These are phyloP conservation scores for Lissonota sp. DNA, from an alignment of 2,888 invertebrate genomes.

Conservation along the genomic window DNA sequence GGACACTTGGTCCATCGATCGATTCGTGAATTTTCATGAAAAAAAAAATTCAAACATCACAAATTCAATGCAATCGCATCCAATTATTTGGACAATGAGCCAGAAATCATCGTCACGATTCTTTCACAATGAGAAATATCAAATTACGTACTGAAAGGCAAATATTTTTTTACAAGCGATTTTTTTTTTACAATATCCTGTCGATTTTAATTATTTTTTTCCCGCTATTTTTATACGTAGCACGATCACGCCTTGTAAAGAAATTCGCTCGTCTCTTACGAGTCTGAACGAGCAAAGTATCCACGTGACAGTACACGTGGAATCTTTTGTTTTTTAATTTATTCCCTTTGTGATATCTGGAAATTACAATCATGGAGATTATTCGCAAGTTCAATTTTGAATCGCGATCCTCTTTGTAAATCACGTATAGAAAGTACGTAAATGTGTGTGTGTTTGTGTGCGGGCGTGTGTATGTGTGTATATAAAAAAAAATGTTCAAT, in stretches of 20 bases:
- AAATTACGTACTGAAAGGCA: slow-evolving; percentile 10
- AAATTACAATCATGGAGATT: slow-evolving; percentile 53
- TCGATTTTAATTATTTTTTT: no score
- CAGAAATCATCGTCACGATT: slow-evolving; percentile 21
- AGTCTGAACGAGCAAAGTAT: neutral
- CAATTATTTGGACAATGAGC: slow-evolving; percentile 36
- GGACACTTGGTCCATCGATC: no score
- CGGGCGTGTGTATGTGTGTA: slow-evolving; percentile 28
- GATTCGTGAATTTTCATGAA: no score
- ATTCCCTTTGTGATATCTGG: slow-evolving; percentile 44
- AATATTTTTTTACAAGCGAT: no score
- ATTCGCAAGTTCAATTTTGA: slow-evolving; percentile 22
- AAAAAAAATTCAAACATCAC: no score
- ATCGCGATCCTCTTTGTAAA: slow-evolving; percentile 22
- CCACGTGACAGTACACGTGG: neutral
- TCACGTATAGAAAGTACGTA: slow-evolving; percentile 17
- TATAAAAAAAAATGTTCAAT: slow-evolving; percentile 40
- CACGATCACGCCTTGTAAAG: no score
- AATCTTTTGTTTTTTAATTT: slow-evolving; percentile 13
- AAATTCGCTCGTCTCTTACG: no score
- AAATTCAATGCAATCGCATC: no score
- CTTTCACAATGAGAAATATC: slow-evolving; percentile 28
- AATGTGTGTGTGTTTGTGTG: neutral
- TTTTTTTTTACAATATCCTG: no score
- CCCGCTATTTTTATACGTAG: no score